These are phyloP conservation scores for Drosophila jambulina DNA, from an alignment of 1,140 invertebrate species.

Conservation along the genomic window DNA sequence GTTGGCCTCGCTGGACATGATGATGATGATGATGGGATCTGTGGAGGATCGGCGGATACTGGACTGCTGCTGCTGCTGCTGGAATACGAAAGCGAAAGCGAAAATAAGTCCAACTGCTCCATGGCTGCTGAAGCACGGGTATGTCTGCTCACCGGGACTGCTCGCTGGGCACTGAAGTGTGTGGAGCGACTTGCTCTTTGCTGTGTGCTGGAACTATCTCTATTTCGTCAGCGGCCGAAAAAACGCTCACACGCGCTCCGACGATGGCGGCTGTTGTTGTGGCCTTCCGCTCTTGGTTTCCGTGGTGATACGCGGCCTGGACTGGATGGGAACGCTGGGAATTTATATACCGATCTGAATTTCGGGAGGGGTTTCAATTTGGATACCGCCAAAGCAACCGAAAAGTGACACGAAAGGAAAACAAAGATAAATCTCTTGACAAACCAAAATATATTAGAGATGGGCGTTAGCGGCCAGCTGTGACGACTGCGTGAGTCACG, in stretches of 20 bases:
- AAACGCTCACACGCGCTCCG: slow-evolving; percentile 6
- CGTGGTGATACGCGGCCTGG: neutral
- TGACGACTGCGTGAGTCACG: slow-evolving; percentile 1
- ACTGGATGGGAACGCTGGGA: neutral
- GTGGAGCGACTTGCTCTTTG: neutral
- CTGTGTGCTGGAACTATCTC: slow-evolving; percentile 6
- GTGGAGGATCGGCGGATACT: slow-evolving; percentile 1
- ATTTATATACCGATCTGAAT: neutral
- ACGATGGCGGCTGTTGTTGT: slow-evolving; percentile 4
- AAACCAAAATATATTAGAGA: slow-evolving; percentile 11
- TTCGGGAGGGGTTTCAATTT: neutral
- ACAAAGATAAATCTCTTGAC: slow-evolving; percentile 6
- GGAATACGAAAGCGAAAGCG: neutral
- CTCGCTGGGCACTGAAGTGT: slow-evolving; percentile 31
- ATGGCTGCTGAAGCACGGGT: neutral
- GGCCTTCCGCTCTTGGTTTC: slow-evolving; percentile 6
- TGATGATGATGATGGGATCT: neutral
- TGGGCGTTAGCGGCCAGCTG: neutral
- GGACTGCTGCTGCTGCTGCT: slow-evolving; percentile 20
- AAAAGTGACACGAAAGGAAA: slow-evolving; percentile 11
- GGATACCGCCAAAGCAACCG: neutral
- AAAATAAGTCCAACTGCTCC: neutral
- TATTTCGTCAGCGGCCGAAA: slow-evolving; percentile 14
- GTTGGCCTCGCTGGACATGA: slow-evolving; percentile 61
- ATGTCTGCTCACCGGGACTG: slow-evolving; percentile 42